phyloP scores from a whole-genome alignment of 30 jellyfish, hydroid and myxozoan genomes.

The Aurelia aurita complex sp. Pacific region DNA sequence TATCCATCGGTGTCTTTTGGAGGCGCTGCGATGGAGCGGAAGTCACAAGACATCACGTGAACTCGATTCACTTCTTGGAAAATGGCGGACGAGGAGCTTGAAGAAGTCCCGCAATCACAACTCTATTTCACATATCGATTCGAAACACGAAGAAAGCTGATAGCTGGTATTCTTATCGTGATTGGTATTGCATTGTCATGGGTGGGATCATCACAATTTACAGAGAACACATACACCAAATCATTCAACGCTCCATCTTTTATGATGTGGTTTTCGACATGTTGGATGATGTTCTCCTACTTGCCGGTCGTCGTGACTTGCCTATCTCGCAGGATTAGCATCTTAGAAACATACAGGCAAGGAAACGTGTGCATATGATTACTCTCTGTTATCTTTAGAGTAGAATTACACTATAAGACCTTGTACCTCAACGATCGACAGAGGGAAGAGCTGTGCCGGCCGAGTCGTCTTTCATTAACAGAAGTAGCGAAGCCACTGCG shows the following conservation, averaged over 20 bases:
- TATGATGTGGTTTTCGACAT: slow-evolving; percentile 87
- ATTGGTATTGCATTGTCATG: slow-evolving; percentile 79
- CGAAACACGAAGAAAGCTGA: slow-evolving; percentile 39
- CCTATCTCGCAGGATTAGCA: not conserved
- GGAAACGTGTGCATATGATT: not conserved
- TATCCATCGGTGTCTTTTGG: too few species aligned
- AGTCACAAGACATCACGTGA: too few species aligned
- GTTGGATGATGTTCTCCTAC: slow-evolving; percentile 70
- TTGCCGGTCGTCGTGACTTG: slow-evolving; percentile 34
- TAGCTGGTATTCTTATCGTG: slow-evolving; percentile 70
- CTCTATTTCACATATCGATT: slow-evolving; percentile 20
- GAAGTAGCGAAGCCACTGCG: too few species aligned
- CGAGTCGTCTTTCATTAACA: too few species aligned
- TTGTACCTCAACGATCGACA: too few species aligned
- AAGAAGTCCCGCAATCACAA: too few species aligned
- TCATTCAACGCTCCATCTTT: slow-evolving; percentile 88
- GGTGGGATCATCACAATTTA: slow-evolving; percentile 92
- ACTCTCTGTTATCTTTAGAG: too few species aligned
- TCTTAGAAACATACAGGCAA: slow-evolving; percentile 45
- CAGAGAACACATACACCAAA: slow-evolving; percentile 73
- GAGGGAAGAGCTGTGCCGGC: too few species aligned
- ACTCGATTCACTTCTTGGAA: too few species aligned
- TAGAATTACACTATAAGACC: too few species aligned
- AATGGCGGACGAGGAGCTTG: too few species aligned
- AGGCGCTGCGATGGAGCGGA: too few species aligned